Conservation (phyloP, 2,888 invertebrate genomes). For the Meganola albula region DNA sequence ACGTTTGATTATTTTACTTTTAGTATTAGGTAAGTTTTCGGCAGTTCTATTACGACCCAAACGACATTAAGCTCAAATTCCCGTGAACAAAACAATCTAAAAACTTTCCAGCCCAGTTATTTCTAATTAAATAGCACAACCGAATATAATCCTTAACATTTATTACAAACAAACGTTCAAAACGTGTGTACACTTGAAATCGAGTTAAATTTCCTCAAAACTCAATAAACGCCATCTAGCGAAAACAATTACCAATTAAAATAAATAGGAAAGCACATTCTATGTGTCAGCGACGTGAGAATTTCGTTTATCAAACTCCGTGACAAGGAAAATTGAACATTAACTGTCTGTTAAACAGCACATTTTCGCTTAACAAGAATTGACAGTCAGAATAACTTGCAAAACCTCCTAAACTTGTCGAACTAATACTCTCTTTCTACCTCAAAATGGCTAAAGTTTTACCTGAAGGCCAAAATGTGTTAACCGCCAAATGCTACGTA, state of each 20-base stretch:
- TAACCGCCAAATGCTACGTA: slow-evolving; percentile 27
- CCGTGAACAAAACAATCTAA: too few species aligned
- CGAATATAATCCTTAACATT: too few species aligned
- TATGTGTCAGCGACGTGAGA: slow-evolving; percentile 38
- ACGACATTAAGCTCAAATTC: too few species aligned
- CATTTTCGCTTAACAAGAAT: slow-evolving; percentile 24
- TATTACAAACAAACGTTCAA: too few species aligned
- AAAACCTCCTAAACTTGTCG: slow-evolving; percentile 64
- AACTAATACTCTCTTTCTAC: slow-evolving; percentile 69
- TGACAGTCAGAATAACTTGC: slow-evolving; percentile 50
- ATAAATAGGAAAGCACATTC: slow-evolving; percentile 39
- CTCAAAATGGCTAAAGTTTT: slow-evolving; percentile 65
- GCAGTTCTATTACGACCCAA: too few species aligned
- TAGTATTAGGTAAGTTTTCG: too few species aligned
- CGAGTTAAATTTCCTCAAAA: slow-evolving; percentile 18
- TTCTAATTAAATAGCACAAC: too few species aligned
- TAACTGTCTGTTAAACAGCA: slow-evolving; percentile 19
- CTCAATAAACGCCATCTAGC: slow-evolving; percentile 20
- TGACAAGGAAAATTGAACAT: slow-evolving; percentile 22
- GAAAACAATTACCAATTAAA: slow-evolving; percentile 39
- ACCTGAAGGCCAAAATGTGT: slow-evolving; percentile 32
- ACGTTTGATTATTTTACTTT: too few species aligned
- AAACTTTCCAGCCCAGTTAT: too few species aligned
- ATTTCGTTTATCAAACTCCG: slow-evolving; percentile 36
- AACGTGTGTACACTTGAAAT: too few species aligned